These are phyloP conservation scores for Enteromius treurensis DNA, from an alignment of 2,797 vertebrate species.

Conservation along the genomic window DNA sequence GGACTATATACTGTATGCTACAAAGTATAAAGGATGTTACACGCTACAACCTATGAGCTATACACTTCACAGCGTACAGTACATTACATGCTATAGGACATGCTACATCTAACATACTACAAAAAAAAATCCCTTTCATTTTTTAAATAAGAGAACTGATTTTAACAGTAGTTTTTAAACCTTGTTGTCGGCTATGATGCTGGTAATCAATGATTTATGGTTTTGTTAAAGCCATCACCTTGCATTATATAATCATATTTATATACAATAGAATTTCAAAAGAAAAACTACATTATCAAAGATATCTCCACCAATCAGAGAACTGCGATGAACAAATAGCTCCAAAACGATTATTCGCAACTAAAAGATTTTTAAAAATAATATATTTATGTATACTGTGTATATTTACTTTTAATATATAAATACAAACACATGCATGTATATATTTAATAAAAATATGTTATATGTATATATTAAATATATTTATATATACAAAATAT, in stretches of 20 bases:
- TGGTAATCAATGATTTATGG: not conserved
- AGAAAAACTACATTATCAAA: not conserved
- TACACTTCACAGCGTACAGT: not conserved
- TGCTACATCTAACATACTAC: not conserved
- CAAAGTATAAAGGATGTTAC: not conserved
- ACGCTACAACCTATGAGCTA: not conserved
- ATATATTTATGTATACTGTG: too few relatives aligned
- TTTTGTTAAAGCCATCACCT: not conserved
- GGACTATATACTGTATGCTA: not conserved
- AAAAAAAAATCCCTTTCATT: not conserved
- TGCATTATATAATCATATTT: not conserved
- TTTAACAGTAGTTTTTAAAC: not conserved
- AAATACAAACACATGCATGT: too few relatives aligned
- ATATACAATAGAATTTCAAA: not conserved
- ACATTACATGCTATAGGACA: not conserved
- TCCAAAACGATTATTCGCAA: too few relatives aligned
- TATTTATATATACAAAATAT: too few relatives aligned
- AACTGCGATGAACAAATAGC: not conserved
- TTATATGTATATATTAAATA: too few relatives aligned
- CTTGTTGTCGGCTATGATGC: not conserved
- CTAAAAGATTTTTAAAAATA: too few relatives aligned
- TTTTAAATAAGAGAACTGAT: not conserved
- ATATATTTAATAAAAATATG: too few relatives aligned
- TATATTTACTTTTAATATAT: too few relatives aligned
- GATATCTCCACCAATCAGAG: not conserved